Evolutionary conservation across 1,140 invertebrate genomes (phyloP).

Genomic region (Drosophila nigromelanica): DNA sequence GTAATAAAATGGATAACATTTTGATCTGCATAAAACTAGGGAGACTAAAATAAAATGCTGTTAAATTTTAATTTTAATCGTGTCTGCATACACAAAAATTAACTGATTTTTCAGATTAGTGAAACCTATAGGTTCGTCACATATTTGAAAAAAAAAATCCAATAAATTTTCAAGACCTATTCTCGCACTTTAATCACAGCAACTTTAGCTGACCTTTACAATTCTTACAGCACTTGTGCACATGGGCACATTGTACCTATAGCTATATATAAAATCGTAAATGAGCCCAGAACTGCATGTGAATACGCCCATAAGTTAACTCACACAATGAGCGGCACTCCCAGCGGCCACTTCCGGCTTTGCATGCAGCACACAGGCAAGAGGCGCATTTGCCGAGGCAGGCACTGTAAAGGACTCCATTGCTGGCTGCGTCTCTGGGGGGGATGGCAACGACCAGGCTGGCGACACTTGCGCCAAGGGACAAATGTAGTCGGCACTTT

Average conservation of each 20-base stretch:
- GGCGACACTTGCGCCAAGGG: constrained; percentile 42
- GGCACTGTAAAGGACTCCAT: neutral
- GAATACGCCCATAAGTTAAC: constrained; percentile 50
- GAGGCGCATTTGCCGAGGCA: neutral
- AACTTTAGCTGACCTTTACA: neutral
- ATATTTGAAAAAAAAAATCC: no score
- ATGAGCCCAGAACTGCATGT: constrained; percentile 1
- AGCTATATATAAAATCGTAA: constrained; percentile 2
- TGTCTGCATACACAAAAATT: no score
- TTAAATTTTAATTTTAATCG: no score
- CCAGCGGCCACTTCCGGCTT: constrained; percentile 39
- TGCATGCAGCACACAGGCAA: constrained; percentile 64
- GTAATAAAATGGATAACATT: no score
- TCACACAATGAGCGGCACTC: constrained; percentile 52
- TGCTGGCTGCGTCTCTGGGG: constrained; percentile 12
- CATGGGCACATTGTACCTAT: neutral
- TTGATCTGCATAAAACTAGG: no score
- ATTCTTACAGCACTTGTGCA: neutral
- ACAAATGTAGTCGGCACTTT: constrained; percentile 78
- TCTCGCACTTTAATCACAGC: neutral
- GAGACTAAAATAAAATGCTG: no score
- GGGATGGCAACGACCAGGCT: constrained; percentile 19
- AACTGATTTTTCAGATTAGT: no score
- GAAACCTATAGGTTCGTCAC: no score
- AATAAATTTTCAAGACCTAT: neutral